phyloP scores from a whole-genome alignment of 2,888 invertebrate genomes.

The Acrobeloides nanus region DNA sequence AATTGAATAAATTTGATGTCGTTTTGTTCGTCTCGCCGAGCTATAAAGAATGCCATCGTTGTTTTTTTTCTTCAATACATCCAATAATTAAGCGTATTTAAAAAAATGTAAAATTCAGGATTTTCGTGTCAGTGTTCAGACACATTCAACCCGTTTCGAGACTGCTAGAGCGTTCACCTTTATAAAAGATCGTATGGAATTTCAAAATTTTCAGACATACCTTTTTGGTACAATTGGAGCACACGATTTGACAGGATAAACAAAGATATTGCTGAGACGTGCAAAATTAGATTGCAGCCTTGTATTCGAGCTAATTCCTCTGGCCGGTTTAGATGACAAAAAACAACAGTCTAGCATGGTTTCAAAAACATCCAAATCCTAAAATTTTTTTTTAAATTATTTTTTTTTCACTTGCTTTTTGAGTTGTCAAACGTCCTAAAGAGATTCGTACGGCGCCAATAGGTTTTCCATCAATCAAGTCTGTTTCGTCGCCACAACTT shows the following conservation, averaged over 20 bases:
- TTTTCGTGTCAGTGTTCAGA: too few species aligned
- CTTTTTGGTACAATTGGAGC: constrained; percentile 12
- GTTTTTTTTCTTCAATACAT: too few species aligned
- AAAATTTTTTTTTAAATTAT: constrained; percentile 69
- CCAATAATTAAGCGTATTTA: too few species aligned
- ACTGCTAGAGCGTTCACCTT: too few species aligned
- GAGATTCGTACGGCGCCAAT: constrained; percentile 86
- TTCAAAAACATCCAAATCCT: constrained; percentile 56
- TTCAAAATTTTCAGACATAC: too few species aligned
- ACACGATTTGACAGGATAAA: constrained; percentile 42
- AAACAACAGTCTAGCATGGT: constrained; percentile 44
- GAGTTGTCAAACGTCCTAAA: constrained; percentile 80
- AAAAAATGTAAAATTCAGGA: too few species aligned
- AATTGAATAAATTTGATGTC: too few species aligned
- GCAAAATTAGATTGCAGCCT: constrained; percentile 6
- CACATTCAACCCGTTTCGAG: too few species aligned
- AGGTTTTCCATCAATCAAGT: constrained; percentile 65
- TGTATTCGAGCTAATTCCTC: not conserved
- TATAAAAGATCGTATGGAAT: too few species aligned
- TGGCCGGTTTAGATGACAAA: constrained; percentile 6
- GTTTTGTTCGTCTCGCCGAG: too few species aligned
- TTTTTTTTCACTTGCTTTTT: constrained; percentile 49
- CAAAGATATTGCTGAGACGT: constrained; percentile 19
- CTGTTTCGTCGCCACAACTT: constrained; percentile 44
- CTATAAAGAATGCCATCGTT: too few species aligned